These are phyloP conservation scores for Slavum lentiscoides DNA, from an alignment of 2,888 invertebrate genomes.

Conservation along the genomic window DNA sequence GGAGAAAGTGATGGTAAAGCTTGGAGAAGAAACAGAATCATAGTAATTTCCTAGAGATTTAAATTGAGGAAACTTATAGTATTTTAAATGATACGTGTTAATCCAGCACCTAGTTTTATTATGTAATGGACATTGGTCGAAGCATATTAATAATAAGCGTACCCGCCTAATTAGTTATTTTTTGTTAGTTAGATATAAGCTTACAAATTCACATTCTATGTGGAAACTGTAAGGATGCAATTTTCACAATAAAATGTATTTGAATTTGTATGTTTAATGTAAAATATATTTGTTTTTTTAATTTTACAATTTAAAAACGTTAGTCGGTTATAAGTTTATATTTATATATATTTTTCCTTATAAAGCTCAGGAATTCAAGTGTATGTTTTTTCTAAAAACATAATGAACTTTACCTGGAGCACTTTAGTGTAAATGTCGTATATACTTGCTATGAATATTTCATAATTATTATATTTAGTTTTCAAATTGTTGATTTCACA, in stretches of 20 bases:
- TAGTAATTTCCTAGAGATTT: slow-evolving; percentile 19
- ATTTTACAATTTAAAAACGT: slow-evolving; percentile 38
- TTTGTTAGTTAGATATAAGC: slow-evolving; percentile 46
- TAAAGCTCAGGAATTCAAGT: slow-evolving; percentile 22
- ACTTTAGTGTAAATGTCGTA: slow-evolving; percentile 23
- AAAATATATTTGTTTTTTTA: slow-evolving; percentile 21
- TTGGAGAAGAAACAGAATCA: slow-evolving; percentile 35
- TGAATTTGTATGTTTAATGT: slow-evolving; percentile 33
- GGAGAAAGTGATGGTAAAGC: slow-evolving; percentile 24
- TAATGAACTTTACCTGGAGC: slow-evolving; percentile 38
- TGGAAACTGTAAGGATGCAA: slow-evolving; percentile 50
- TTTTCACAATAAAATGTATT: slow-evolving; percentile 44
- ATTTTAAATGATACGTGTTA: slow-evolving; percentile 30
- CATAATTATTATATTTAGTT: slow-evolving; percentile 33
- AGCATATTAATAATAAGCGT: slow-evolving; percentile 48
- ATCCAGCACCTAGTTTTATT: slow-evolving; percentile 45
- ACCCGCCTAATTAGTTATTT: slow-evolving; percentile 27
- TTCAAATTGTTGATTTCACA: slow-evolving; percentile 25
- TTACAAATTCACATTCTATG: slow-evolving; percentile 45
- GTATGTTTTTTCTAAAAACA: slow-evolving; percentile 1
- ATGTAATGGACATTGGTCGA: slow-evolving; percentile 34
- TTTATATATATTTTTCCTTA: slow-evolving; percentile 3
- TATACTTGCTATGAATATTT: slow-evolving; percentile 36
- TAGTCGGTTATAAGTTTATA: slow-evolving; percentile 31
- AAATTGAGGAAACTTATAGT: slow-evolving; percentile 12